Evolutionary conservation across 1,140 invertebrate species (phyloP), one percentile per base, ranked within the genome.

Genomic region (Penaeus indicus): DNA sequence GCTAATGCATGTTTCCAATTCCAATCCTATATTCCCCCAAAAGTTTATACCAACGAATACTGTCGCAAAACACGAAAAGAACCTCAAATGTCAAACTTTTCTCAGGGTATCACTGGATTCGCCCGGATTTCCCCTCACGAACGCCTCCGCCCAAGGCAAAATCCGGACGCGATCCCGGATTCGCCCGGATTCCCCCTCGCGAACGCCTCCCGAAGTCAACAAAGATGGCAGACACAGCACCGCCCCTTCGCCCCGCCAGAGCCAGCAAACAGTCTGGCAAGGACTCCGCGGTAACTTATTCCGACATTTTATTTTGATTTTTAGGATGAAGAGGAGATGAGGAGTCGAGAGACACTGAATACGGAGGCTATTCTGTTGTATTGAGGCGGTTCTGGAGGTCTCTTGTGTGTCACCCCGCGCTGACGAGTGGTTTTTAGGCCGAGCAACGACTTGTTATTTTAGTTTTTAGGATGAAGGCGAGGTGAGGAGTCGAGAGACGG

Each of bases 151-250:
- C 72, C 27, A 27, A 5, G 42, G 27, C 47, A 63, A 32, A 5
- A 25, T 32, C 5, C 21, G 10, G 32, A 83, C 16, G 25, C 0
- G 32, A 62, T 63, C 25, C 19, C 27, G 16, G 27, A 47, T 81
- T 27, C 78, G 25, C 61, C 69, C 85, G 54, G 54, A 54, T 54
- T 54, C 54, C 0, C 10, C 0, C 1, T 16, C 54, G 10, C 54
- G 54, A 54, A 54, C 54, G 54, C 54, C 54, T 16, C 16, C 54
- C 54, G 54, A 54, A 72, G 62, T 67, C 38, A 81, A 84, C 87
- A 88, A 88, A 77, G 69, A 88, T 88, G 87, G 87, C 87, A 27
- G 87, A 88, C 81, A 67, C 72, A 79, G 87, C 67, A 77, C 84
- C 87, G 87, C 87, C 87, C 82, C 87, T 84, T 27, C 81, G 87